phyloP scores from a whole-genome alignment of 2,797 vertebrate genomes.

The Sarcophilus harrisii region DNA sequence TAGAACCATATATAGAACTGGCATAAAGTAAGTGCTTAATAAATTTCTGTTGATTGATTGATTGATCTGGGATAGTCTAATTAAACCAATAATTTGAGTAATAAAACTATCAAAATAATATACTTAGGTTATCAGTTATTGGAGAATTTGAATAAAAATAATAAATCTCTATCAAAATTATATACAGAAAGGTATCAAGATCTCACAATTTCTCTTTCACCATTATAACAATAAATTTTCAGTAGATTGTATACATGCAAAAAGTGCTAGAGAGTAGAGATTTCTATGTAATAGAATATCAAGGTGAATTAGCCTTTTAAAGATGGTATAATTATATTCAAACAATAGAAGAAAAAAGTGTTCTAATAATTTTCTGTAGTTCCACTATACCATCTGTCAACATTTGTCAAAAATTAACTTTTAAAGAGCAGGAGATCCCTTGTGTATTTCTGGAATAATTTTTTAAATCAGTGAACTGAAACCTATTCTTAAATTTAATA shows the following conservation, averaged over 20 bases:
- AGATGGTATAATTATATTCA: neutral
- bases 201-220: neutral
- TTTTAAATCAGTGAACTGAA: neutral
- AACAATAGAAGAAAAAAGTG: neutral
- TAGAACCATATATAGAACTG: too few species aligned
- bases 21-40: neutral
- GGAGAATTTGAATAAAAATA: neutral
- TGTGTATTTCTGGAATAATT: neutral
- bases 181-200: fast-evolving
- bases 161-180: neutral
- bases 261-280: neutral
- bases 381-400: neutral
- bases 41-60: neutral
- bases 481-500: fast-evolving
- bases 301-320: neutral
- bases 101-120: neutral
- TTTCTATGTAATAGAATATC: neutral
- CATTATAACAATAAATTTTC: neutral
- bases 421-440: neutral
- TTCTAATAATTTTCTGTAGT: neutral
- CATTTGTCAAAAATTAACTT: neutral
- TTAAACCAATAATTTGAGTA: neutral
- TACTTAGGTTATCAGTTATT: neutral
- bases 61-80: neutral
- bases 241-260: neutral